Evolutionary conservation across 1,140 invertebrate species (phyloP).

Genomic region (Drosophila insularis): DNA sequence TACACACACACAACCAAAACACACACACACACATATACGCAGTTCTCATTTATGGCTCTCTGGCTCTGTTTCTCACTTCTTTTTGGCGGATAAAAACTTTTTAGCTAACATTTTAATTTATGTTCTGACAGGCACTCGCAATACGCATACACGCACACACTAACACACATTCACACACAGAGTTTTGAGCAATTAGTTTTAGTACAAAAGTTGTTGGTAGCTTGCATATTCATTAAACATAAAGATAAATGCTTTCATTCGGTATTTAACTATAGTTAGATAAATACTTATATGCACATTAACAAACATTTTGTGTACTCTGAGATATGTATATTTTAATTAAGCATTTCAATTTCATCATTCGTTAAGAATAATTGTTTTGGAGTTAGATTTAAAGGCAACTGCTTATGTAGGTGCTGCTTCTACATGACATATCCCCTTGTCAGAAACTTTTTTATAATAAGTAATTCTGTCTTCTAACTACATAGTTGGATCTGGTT

Average conservation of each 20-base stretch:
- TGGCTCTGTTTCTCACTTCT: constrained; percentile 21
- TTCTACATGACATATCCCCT: no score
- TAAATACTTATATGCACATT: not conserved
- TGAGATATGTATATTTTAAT: no score
- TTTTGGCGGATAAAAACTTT: constrained; percentile 59
- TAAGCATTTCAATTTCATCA: no score
- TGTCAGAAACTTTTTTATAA: no score
- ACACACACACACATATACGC: not conserved
- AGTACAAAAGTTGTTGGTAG: constrained; percentile 63
- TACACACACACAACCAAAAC: not conserved
- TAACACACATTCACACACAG: not conserved
- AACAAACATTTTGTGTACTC: not conserved
- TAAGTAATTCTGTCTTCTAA: no score
- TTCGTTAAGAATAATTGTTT: no score
- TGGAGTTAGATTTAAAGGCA: no score
- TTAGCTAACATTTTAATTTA: constrained; percentile 79
- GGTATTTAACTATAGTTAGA: not conserved
- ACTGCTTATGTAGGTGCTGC: no score
- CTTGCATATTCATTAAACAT: constrained; percentile 67
- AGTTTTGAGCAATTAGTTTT: constrained; percentile 70
- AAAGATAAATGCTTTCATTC: constrained; percentile 48
- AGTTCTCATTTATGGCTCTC: constrained; percentile 14
- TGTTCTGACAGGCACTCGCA: constrained; percentile 41
- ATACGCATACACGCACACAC: constrained; percentile 9
- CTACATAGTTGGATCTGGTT: no score